phyloP scores from a whole-genome alignment of 2,888 invertebrate species.

The Dermolepida albohirtum region DNA sequence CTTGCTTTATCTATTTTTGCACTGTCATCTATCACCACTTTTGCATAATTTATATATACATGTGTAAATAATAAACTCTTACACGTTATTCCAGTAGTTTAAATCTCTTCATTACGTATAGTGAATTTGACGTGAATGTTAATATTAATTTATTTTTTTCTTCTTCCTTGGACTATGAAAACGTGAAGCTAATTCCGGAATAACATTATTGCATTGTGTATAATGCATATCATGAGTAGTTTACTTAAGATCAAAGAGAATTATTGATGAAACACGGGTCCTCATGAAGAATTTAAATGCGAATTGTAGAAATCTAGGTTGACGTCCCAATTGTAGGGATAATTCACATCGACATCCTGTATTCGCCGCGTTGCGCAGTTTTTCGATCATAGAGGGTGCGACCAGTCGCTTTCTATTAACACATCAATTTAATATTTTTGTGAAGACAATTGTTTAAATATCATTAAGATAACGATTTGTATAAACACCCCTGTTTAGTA shows the following conservation, averaged over 20 bases:
- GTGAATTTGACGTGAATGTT: slow-evolving; percentile 3
- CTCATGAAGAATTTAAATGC: slow-evolving; percentile 34
- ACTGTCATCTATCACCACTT: neutral
- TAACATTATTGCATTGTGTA: slow-evolving; percentile 37
- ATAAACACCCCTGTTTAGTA: no score
- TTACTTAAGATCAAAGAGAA: slow-evolving; percentile 54
- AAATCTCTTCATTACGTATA: slow-evolving; percentile 8
- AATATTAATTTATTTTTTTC: slow-evolving; percentile 27
- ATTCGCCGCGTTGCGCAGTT: slow-evolving; percentile 12
- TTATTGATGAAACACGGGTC: slow-evolving; percentile 54
- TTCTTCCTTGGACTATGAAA: slow-evolving; percentile 4
- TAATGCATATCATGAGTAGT: slow-evolving; percentile 38
- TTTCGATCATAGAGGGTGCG: slow-evolving; percentile 33
- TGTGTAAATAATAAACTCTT: neutral
- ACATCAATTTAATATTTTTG: neutral
- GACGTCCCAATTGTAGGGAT: slow-evolving; percentile 13
- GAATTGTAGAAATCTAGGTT: slow-evolving; percentile 34
- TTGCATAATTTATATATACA: neutral
- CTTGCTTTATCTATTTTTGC: neutral
- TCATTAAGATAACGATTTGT: no score
- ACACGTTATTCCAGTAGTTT: neutral
- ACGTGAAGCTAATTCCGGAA: slow-evolving; percentile 34
- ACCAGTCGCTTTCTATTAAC: slow-evolving; percentile 18
- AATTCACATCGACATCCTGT: slow-evolving; percentile 28
- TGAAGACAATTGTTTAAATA: no score